Evolutionary conservation across 2,888 invertebrate species (phyloP).

Genomic region (Synergus itoensis): DNA sequence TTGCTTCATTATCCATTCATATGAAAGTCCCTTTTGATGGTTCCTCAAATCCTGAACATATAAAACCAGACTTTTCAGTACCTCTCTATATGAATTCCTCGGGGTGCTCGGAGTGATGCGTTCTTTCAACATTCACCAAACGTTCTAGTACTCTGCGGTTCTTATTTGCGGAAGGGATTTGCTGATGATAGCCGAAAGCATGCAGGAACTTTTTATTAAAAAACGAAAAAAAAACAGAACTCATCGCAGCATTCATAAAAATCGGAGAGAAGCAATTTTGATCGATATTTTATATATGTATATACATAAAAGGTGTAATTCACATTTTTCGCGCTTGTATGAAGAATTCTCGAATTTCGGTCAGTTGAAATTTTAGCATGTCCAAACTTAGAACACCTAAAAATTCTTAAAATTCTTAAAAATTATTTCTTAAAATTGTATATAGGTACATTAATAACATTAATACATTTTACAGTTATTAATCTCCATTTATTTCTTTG

Average conservation of each 20-base stretch:
- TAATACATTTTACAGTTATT: neutral
- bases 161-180: slow-evolving; percentile 35
- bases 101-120: slow-evolving; percentile 27
- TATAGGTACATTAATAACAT: too few relatives aligned
- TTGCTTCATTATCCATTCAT: slow-evolving; percentile 32
- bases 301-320: neutral
- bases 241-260: slow-evolving; percentile 12
- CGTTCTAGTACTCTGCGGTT: slow-evolving; percentile 11
- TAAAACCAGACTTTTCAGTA: slow-evolving; percentile 21
- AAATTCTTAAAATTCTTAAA: too few relatives aligned
- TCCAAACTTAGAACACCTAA: too few relatives aligned
- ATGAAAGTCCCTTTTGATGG: slow-evolving; percentile 27
- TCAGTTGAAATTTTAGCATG: too few relatives aligned
- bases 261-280: slow-evolving; percentile 5
- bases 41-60: slow-evolving; percentile 13
- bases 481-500: neutral
- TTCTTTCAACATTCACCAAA: slow-evolving; percentile 21
- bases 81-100: slow-evolving; percentile 32
- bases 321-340: neutral
- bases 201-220: neutral
- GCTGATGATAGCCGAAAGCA: slow-evolving; percentile 11
- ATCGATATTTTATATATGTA: neutral
- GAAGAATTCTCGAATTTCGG: too few relatives aligned
- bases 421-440: too few relatives aligned
- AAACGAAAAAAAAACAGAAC: neutral